Evolutionary conservation across 1,140 invertebrate species (phyloP).

Genomic region (Mercenaria mercenaria): DNA sequence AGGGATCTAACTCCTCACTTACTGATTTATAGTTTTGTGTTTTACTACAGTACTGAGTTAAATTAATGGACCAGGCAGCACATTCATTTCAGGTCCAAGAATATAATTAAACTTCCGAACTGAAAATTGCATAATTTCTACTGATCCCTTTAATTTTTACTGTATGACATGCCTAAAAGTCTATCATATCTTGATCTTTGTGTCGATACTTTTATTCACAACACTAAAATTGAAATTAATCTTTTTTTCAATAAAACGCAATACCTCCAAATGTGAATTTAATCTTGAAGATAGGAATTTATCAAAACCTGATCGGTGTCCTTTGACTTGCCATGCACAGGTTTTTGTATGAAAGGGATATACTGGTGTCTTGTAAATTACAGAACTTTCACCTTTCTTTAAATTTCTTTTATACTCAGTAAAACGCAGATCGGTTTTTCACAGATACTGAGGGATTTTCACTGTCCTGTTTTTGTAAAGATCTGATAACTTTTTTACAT

Average conservation of each 20-base stretch:
- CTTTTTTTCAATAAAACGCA: background rate
- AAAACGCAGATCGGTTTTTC: background rate
- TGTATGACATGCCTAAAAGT: background rate
- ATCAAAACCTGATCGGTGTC: slow-evolving; percentile 1
- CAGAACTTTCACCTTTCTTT: background rate
- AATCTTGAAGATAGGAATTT: slow-evolving; percentile 2
- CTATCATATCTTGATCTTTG: background rate
- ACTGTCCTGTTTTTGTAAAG: background rate
- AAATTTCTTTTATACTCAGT: background rate
- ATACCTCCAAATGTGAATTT: background rate
- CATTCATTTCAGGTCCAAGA: no score
- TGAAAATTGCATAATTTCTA: no score
- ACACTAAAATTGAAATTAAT: background rate
- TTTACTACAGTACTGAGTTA: no score
- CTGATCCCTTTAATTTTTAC: no score
- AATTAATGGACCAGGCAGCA: no score
- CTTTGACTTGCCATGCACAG: background rate
- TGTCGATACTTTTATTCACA: background rate
- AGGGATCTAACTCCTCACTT: no score
- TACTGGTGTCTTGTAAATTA: background rate
- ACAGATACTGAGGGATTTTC: background rate
- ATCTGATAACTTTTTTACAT: no score
- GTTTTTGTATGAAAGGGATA: background rate
- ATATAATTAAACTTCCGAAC: no score
- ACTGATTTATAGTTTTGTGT: no score